Base-by-base conservation (phyloP, 2,888 invertebrate genomes). In the Andrena haemorrhoa region DNA sequence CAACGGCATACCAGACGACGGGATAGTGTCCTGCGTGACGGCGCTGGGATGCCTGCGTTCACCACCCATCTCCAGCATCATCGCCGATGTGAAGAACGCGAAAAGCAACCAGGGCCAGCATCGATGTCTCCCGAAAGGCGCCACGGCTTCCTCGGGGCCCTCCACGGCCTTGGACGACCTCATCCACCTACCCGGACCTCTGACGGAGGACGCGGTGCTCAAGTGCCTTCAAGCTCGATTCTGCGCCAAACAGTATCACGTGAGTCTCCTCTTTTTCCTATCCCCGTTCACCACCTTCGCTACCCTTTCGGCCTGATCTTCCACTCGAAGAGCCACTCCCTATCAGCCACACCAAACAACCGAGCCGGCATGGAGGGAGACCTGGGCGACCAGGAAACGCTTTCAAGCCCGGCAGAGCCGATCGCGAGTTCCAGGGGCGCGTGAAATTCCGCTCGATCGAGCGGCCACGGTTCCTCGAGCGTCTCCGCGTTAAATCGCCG, bases 141-240 rank as follows among this genome's bases (percentile, higher is more conserved):
- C 33, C 26, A 86, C 88, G 73, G 86, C 87, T 73, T 79, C 88
- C 58, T 79, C 92, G 77, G 89, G 93, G 70, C 78, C 87, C 78
- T 92, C 92, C 75, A 94, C 95, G 84, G 95, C 97, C 94, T 96
- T 98, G 93, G 97, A 98, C 92, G 98, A 98, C 95, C 96, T 98
- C 90, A 98, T 98, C 93, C 98, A 98, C 95, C 95, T 98, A 91
- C 96, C 97, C 64, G 98, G 98, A 49, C 98, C 98, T 71, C 96
- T 98, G 90, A 98, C 98, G 49, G 98, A 99, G 94, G 98, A 98
- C 94, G 98, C 98, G 78, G 97, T 98, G 66, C 97, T 98, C 94
- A 96, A 97, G 93, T 97, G 98, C 91, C 96, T 99, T 86, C 98
- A 98, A 93, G 97, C 98, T 10, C 95, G 98, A 92, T 98, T 98